Conservation (phyloP, 2,797 vertebrate genomes). For the Pipistrellus pygmaeus region DNA sequence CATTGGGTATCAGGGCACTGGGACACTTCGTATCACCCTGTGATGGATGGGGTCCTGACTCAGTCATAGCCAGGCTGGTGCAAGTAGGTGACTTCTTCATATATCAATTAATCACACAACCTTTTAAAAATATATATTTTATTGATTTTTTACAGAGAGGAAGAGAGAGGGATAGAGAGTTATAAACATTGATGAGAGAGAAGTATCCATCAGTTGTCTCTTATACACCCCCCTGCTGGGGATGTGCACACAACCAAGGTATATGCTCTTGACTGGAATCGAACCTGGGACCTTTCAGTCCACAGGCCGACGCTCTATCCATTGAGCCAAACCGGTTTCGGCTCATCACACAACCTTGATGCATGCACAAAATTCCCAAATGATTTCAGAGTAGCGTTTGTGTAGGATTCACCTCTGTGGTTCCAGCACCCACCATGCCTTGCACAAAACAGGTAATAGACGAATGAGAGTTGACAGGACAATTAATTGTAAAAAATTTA, state of each 20-base stretch:
- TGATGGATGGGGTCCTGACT: neutral
- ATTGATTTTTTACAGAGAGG: no score
- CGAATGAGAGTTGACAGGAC: neutral
- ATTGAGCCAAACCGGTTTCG: no score
- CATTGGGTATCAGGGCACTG: neutral
- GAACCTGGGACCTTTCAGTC: no score
- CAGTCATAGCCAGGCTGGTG: neutral
- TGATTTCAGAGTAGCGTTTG: neutral
- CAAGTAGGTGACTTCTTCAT: neutral
- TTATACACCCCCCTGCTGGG: no score
- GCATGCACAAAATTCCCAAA: neutral
- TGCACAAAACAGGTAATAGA: neutral
- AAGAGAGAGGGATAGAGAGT: no score
- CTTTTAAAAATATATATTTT: no score
- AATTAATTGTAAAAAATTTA: constrained; percentile 20
- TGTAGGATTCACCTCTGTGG: neutral
- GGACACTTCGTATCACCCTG: neutral
- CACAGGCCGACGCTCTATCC: no score
- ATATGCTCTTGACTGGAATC: no score
- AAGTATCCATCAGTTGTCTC: no score
- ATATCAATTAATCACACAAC: neutral
- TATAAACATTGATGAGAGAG: no score
- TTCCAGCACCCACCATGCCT: neutral
- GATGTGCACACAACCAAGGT: no score
- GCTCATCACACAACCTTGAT: neutral